phyloP scores from a whole-genome alignment of 2,113 vertebrate genomes.

The Semnornis frantzii region DNA sequence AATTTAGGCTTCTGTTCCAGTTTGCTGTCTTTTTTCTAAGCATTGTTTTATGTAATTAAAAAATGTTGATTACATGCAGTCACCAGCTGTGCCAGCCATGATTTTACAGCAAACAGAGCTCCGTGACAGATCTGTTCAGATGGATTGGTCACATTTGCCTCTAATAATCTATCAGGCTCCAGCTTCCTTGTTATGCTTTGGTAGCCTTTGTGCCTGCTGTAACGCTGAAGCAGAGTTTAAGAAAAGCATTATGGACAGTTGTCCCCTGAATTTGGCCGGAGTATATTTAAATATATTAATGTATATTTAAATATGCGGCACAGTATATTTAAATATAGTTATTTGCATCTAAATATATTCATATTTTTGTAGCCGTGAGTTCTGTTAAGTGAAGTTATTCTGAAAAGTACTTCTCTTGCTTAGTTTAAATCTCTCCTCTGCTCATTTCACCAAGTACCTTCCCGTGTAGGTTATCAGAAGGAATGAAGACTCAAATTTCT shows the following conservation, averaged over 20 bases:
- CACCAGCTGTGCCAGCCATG: conserved; percentile 34
- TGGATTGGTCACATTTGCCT: not conserved
- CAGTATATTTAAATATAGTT: not conserved
- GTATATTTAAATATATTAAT: not conserved
- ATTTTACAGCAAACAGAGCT: not conserved
- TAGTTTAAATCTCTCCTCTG: not conserved
- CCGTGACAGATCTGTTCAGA: not conserved
- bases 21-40: not conserved
- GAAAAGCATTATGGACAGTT: not conserved
- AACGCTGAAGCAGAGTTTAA: not conserved
- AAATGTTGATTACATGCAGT: conserved; percentile 10
- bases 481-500: not conserved
- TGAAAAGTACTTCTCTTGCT: not conserved
- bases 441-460: not conserved
- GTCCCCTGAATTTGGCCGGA: not conserved
- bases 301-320: not conserved
- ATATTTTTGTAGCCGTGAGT: not conserved
- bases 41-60: conserved; percentile 57
- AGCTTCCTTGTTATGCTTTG: not conserved
- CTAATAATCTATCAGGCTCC: not conserved
- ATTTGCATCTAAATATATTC: not conserved
- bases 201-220: not conserved
- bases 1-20: not conserved
- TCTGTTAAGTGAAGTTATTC: not conserved
- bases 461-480: not conserved